A percentile compares a stretch with the other conserved stretches of the same genome.
These are phyloP conservation scores for Porites rus DNA, from an alignment of 92 coral and sea anemone genomes.

Conservation along the genomic window DNA sequence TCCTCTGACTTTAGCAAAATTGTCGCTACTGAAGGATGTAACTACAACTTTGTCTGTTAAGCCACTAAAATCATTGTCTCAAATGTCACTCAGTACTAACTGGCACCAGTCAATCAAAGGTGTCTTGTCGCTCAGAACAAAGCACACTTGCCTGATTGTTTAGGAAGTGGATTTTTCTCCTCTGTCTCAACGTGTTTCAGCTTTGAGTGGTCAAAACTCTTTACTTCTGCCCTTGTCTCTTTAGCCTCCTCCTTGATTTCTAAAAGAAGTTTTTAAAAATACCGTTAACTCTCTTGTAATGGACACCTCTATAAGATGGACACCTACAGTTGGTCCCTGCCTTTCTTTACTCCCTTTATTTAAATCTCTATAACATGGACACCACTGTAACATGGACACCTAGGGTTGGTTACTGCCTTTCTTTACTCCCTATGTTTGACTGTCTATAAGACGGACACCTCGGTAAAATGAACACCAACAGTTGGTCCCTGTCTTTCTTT, in stretches of 20 bases:
- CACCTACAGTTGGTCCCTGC: too few relatives aligned
- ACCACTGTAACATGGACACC: too few relatives aligned
- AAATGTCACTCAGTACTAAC: slow-evolving; percentile 14
- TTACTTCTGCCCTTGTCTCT: slow-evolving; percentile 83
- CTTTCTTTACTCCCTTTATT: too few relatives aligned
- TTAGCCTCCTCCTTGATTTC: slow-evolving; percentile 75
- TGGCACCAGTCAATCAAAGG: slow-evolving; percentile 39
- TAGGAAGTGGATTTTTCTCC: slow-evolving; percentile 82
- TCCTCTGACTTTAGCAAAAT: neutral
- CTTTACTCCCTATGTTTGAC: too few relatives aligned
- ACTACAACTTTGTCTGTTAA: neutral
- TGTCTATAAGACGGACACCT: too few relatives aligned
- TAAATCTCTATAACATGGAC: too few relatives aligned
- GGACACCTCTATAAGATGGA: too few relatives aligned
- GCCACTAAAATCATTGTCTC: neutral
- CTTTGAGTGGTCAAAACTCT: slow-evolving; percentile 71
- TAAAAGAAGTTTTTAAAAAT: slow-evolving; percentile 2
- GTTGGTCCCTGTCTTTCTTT: too few relatives aligned
- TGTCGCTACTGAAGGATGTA: neutral
- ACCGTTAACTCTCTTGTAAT: neutral
- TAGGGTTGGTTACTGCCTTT: too few relatives aligned
- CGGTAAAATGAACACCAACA: too few relatives aligned
- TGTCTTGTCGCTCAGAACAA: slow-evolving; percentile 46
- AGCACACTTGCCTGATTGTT: slow-evolving; percentile 81
- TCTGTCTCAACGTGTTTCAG: slow-evolving; percentile 76